Evolutionary conservation across 2,113 vertebrate genomes (phyloP), one percentile per base, ranked within the genome.

Genomic region (Hemichromis elongatus): DNA sequence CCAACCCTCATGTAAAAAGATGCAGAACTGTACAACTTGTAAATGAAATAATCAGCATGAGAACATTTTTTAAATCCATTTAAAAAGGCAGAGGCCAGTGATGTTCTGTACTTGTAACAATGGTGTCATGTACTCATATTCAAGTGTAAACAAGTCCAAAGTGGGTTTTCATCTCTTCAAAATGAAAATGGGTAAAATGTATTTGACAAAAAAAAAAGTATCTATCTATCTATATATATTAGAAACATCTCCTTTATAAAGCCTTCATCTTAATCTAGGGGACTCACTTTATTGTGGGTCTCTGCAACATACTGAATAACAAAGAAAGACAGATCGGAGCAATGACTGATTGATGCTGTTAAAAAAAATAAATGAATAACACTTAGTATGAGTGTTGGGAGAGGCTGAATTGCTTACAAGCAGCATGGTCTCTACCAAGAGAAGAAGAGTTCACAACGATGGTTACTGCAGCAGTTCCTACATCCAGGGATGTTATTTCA

Each of bases 21-120:
- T 81, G 85, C 66, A 86, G 77, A 92, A 81, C 54, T 95, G 94
- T 93, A 91, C 81, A 94, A 93, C 83, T 88, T 95, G 91, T 95
- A 94, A 93, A 94, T 92, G 55, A 93, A 91, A 88, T 90, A 86
- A 88, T 90, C 53, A 91, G 94, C 93, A 95, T 95, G 92, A 94
- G 90, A 88, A 80, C 84, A 57, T 89, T 75, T 91, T 87, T 79
- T 61, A 21, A 79, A 63, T 88, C 47, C 79, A 87, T 89, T 80
- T 88, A 57, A 88, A 92, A 93, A 94, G 84, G 83, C 86, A 89
- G 87, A 92, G 80, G 90, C 92, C 90, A 91, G 85, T 92, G 90
- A 92, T 94, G 86, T 93, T 88, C 84, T 94, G 92, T 94, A 89
- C 91, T 92, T 90, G 92, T 93, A 91, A 91, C 78, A 90, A 88